These are phyloP conservation scores for Turdus rufiventris DNA, from an alignment of 2,113 vertebrate genomes.

Conservation along the genomic window DNA sequence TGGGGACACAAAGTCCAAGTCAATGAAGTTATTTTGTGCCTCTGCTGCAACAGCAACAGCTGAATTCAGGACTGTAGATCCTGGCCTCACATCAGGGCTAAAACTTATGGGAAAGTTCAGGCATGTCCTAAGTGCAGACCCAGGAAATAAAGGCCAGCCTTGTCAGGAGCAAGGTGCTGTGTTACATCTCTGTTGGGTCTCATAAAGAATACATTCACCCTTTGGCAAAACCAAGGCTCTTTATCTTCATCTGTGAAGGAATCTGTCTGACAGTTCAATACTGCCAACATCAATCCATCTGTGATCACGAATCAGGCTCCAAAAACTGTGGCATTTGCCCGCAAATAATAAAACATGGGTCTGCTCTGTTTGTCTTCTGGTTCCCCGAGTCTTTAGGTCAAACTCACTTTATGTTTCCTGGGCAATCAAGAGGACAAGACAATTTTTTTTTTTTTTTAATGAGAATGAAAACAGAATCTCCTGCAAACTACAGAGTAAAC, in stretches of 20 bases:
- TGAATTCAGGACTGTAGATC: not conserved
- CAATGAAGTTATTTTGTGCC: slow-evolving; percentile 25
- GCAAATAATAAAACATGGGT: not conserved
- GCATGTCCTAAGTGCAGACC: not conserved
- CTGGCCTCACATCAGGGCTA: slow-evolving; percentile 11
- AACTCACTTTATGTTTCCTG: not conserved
- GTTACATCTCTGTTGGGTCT: slow-evolving; percentile 22
- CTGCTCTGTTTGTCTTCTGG: not conserved
- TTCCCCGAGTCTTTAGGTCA: not conserved
- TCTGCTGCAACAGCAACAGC: not conserved
- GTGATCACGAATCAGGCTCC: not conserved
- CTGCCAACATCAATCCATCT: slow-evolving; percentile 49
- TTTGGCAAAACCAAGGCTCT: slow-evolving; percentile 23
- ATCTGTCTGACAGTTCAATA: not conserved
- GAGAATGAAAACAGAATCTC: not conserved
- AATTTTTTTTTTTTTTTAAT: not conserved
- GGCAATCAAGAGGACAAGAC: not conserved
- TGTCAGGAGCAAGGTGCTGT: slow-evolving; percentile 43
- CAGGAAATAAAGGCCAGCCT: slow-evolving; percentile 44
- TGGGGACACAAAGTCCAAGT: not conserved
- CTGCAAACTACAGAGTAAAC: not conserved
- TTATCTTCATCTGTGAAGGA: slow-evolving; percentile 25
- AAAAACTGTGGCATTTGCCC: not conserved
- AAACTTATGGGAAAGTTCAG: not conserved
- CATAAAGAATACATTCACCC: slow-evolving; percentile 52